These are phyloP conservation scores for Habroteleia sp. DNA, from an alignment of 2,888 invertebrate genomes.

Conservation along the genomic window DNA sequence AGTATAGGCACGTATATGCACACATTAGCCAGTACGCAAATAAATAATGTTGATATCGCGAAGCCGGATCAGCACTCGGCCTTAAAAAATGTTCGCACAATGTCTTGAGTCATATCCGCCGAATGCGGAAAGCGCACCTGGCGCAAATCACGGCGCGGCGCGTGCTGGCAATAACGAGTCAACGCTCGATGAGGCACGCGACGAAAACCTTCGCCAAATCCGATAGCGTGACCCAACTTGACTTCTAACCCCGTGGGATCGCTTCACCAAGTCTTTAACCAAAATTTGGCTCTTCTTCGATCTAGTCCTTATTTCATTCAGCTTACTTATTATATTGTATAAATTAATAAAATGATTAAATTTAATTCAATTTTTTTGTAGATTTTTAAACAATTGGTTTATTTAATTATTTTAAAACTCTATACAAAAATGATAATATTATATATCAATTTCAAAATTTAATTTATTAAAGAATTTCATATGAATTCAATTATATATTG, in stretches of 20 bases:
- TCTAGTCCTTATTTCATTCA: neutral
- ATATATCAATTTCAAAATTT: too few species aligned
- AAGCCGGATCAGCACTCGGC: constrained; percentile 16
- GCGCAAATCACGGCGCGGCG: constrained; percentile 59
- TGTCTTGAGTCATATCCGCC: constrained; percentile 60
- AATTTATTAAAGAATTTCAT: too few species aligned
- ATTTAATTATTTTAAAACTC: constrained; percentile 1
- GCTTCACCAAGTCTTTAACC: constrained; percentile 43
- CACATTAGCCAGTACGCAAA: constrained; percentile 37
- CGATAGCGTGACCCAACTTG: constrained; percentile 65
- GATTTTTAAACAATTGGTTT: constrained; percentile 1
- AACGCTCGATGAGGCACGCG: constrained; percentile 59
- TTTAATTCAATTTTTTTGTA: constrained; percentile 6
- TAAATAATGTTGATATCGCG: constrained; percentile 56
- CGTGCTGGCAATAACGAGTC: constrained; percentile 59
- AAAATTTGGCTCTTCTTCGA: constrained; percentile 30
- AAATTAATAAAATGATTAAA: too few species aligned
- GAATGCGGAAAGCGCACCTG: constrained; percentile 59
- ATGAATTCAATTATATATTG: too few species aligned
- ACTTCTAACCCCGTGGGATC: constrained; percentile 63
- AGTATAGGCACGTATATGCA: constrained; percentile 10
- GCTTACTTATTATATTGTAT: too few species aligned
- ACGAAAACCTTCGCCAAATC: constrained; percentile 59
- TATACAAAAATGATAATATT: too few species aligned
- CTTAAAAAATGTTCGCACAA: constrained; percentile 58